Conservation (phyloP, 1,140 invertebrate genomes). For the Gryon sp. region DNA sequence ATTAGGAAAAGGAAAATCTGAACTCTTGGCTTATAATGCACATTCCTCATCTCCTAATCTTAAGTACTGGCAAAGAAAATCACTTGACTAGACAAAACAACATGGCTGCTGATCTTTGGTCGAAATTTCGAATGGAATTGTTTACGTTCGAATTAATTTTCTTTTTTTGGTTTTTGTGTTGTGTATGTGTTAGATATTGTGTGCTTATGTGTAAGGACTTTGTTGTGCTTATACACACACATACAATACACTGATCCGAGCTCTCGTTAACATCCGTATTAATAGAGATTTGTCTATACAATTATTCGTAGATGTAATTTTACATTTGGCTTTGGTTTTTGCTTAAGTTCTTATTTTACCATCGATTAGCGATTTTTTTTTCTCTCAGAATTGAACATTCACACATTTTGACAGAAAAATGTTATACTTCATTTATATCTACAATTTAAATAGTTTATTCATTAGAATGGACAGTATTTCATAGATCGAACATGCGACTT, state of each 20-base stretch:
- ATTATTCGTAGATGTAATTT: background rate
- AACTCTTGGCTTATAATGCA: conserved; percentile 68
- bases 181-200: conserved; percentile 2
- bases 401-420: background rate
- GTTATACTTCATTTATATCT: background rate
- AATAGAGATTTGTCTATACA: too few species aligned
- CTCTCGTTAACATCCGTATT: too few species aligned
- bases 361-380: background rate
- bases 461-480: background rate
- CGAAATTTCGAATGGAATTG: conserved; percentile 39
- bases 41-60: conserved; percentile 76
- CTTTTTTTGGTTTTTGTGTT: conserved; percentile 6
- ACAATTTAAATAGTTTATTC: background rate
- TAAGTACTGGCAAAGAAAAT: conserved; percentile 76
- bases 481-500: too few species aligned
- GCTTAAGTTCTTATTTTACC: background rate
- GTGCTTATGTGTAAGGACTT: conserved; percentile 21
- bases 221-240: conserved; percentile 53
- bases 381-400: too few species aligned
- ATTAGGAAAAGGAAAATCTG: background rate
- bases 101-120: conserved; percentile 72
- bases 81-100: conserved; percentile 78
- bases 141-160: background rate
- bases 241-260: conserved; percentile 47
- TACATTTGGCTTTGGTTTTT: background rate